Evolutionary conservation across 1,140 invertebrate species (phyloP).

Genomic region (Spodoptera frugiperda): DNA sequence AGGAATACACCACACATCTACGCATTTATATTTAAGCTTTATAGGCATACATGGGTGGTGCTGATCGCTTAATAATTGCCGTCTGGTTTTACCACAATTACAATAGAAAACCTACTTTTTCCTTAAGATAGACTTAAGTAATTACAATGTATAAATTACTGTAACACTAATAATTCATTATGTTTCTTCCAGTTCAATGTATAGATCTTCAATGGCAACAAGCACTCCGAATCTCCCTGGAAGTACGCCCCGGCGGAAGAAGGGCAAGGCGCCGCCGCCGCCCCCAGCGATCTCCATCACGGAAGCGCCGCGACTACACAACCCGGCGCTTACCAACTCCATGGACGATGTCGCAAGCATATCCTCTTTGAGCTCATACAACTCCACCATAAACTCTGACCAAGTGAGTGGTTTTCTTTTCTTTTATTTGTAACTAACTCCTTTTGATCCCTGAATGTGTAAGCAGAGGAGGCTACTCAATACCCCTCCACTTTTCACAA

Average conservation of each 20-base stretch:
- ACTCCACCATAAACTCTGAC: conserved; percentile 76
- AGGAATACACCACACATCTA: no score
- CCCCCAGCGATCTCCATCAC: conserved; percentile 55
- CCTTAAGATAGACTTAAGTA: no score
- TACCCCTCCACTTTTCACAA: no score
- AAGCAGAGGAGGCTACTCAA: no score
- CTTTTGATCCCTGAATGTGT: no score
- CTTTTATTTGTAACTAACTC: background rate
- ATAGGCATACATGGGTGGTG: no score
- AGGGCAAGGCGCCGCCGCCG: conserved; percentile 75
- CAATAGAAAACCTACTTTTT: no score
- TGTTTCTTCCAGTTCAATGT: conserved; percentile 60
- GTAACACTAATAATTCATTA: background rate
- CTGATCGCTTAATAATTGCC: no score
- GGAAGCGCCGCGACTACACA: conserved; percentile 53
- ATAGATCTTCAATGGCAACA: conserved; percentile 72
- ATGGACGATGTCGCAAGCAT: conserved; percentile 81
- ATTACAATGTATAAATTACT: no score
- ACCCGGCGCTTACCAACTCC: conserved; percentile 61
- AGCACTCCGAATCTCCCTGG: conserved; percentile 81
- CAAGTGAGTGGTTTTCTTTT: conserved; percentile 58
- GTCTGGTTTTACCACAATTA: no score
- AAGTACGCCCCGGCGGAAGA: conserved; percentile 73
- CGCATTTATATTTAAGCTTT: no score
- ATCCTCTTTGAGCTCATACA: conserved; percentile 78